Evolutionary conservation across 2,888 invertebrate species (phyloP).

Genomic region (Orthonevra nobilis): DNA sequence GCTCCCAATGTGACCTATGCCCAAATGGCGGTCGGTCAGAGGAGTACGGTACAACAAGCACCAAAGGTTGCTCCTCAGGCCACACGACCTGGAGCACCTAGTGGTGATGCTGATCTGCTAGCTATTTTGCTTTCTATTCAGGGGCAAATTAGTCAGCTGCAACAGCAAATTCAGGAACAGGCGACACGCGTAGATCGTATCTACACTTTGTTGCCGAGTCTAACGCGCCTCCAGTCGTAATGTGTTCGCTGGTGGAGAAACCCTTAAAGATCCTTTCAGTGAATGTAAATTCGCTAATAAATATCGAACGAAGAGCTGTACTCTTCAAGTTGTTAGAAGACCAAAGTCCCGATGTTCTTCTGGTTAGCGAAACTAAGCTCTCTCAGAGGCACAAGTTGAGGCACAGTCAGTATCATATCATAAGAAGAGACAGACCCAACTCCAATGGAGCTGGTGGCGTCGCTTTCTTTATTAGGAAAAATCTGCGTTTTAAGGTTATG

Average conservation of each 20-base stretch:
- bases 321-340: no score
- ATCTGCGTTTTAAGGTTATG: no score
- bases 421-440: no score
- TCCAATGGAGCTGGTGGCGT: no score
- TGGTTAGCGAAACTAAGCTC: no score
- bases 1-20: background rate
- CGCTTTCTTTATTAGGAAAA: no score
- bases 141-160: background rate
- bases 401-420: no score
- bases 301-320: no score
- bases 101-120: background rate
- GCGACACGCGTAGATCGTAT: background rate
- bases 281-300: conserved; percentile 19
- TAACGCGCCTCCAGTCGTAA: background rate
- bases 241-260: background rate
- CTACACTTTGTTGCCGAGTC: background rate
- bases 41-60: background rate
- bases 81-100: no score
- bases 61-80: background rate
- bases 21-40: conserved; percentile 3
- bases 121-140: background rate
- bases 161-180: background rate
- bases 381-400: no score
- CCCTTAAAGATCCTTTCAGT: conserved; percentile 1
- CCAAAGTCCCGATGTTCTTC: no score